A percentile compares a stretch with the other conserved stretches of the same genome.
Conservation (phyloP, 2,113 vertebrate genomes). For the Cariama cristata region DNA sequence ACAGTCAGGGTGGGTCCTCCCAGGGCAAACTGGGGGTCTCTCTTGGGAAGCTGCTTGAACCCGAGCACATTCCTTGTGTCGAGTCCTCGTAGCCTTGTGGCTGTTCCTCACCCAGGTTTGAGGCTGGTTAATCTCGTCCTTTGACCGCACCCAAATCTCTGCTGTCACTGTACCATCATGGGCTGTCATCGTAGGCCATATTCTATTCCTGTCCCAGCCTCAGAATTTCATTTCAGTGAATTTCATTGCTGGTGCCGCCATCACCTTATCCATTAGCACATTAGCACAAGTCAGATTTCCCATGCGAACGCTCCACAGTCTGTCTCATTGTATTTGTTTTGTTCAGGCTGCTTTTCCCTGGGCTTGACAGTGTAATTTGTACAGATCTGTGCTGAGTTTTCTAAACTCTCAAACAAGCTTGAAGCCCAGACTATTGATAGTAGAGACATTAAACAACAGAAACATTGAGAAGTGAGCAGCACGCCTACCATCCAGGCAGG, state of each 20-base stretch:
- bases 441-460: neutral
- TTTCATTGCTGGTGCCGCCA: neutral
- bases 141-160: neutral
- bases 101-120: neutral
- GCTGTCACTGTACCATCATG: neutral
- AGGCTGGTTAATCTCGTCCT: neutral
- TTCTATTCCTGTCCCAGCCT: neutral
- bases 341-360: conserved; percentile 57
- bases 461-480: neutral
- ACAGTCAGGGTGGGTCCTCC: neutral
- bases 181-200: accelerated
- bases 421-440: neutral
- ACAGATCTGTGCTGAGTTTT: conserved; percentile 30
- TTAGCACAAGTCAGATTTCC: conserved; percentile 37
- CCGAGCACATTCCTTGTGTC: accelerated
- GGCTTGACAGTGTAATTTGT: conserved; percentile 58
- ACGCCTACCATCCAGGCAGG: neutral
- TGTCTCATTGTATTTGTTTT: conserved; percentile 64
- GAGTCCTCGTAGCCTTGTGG: neutral
- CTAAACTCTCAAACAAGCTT: conserved; percentile 46
- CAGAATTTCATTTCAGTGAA: neutral
- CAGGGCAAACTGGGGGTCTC: neutral
- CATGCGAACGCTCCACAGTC: neutral
- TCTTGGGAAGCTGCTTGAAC: neutral
- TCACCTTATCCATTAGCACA: conserved; percentile 17